Evolutionary conservation across 64 coral and sea anemone species (phyloP).

Genomic region (Catalaphyllia jardinei): DNA sequence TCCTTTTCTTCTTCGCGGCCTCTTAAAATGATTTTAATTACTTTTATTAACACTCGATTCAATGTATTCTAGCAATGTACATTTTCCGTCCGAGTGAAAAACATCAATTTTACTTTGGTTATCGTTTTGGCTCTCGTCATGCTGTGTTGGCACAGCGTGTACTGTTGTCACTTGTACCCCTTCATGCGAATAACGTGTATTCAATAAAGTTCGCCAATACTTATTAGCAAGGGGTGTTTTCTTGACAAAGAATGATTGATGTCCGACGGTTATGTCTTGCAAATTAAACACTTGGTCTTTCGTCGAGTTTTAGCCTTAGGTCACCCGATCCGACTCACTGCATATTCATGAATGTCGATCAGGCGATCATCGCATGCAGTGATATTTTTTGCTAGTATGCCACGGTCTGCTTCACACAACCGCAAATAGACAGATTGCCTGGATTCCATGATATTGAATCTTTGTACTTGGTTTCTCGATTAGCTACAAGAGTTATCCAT

Average conservation of each 20-base stretch:
- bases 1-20: conserved; percentile 1
- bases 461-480: not conserved
- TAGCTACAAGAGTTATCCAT: not conserved
- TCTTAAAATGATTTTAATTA: conserved; percentile 36
- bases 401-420: conserved; percentile 8
- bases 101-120: not conserved
- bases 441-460: conserved; percentile 30
- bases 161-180: not conserved
- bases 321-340: not conserved
- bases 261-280: not conserved
- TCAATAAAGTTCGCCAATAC: not conserved
- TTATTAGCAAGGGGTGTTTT: not conserved
- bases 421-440: conserved; percentile 5
- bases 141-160: not conserved
- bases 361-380: not conserved
- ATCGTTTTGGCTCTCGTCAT: not conserved
- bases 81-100: not conserved
- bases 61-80: not conserved
- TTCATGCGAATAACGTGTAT: not conserved
- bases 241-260: conserved; percentile 18
- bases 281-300: not conserved
- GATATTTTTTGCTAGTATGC: not conserved
- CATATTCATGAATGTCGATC: conserved; percentile 24
- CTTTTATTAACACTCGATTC: conserved; percentile 21
- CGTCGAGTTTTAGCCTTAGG: not conserved